Base-by-base conservation (phyloP, 1,140 invertebrate species). In the Elysia chlorotica region DNA sequence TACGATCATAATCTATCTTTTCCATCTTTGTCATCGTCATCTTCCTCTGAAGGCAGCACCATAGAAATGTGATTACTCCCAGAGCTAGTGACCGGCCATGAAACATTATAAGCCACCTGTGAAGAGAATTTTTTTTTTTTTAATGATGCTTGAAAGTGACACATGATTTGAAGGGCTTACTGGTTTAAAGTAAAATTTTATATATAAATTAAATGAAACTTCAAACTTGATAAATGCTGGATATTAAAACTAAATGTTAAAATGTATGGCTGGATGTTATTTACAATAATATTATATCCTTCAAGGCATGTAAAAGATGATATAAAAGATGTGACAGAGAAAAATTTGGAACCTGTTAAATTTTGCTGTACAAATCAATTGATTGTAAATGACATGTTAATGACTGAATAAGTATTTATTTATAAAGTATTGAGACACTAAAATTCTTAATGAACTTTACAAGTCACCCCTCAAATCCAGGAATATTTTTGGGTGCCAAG, bases 1-100 rank as follows among this genome's bases (percentile, higher is more conserved):
- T n/a, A n/a, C n/a, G n/a, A 57, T 59, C 31, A 70, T 70, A 70
- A 53, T 31, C 57, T 71, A 28, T 71, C 57, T 53, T 71, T 71
- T 23, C 25, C 33, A 33, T 71, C 69, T 53, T 71, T 71, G 30
- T 62, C 69, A 2, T 71, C 69, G 1, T 71, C 69, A 14, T 71
- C 69, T 23, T 71, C 69, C 38, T 71, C 69, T 31, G 38, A 59
- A 41, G 69, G 28, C 59, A 71, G 56, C 23, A 71, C 69, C 69
- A 71, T 71, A 14, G 69, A 36, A 53, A 63, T 63, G n/a, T n/a
- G n/a, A 21, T 48, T 71, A 35, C 30, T 0, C 17, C 37, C 31
- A 21, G 65, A 56, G 38, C 36, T 57, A 31, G 31, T 33, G 1
- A 54, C 57, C 48, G 69, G 69, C 69, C 69, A 71, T 2, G 69